Evolutionary conservation across 2,888 invertebrate species (phyloP), one percentile per base, ranked within the genome.

Genomic region (Chymomyza fuscimana): DNA sequence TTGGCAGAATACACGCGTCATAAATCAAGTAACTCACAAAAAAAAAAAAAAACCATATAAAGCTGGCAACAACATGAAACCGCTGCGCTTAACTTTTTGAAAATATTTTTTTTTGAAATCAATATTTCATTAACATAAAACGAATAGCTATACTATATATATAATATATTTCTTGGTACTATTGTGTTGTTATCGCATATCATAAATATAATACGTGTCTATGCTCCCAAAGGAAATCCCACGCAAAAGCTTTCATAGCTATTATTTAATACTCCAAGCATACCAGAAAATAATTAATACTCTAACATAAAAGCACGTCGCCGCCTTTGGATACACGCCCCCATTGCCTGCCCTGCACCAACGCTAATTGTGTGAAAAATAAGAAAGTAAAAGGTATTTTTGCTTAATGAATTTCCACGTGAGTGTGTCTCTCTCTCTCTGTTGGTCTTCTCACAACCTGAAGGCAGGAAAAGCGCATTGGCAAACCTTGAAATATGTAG

Each of bases 381-480:
- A 82, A 69, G 79, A 82, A 83, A 83, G 84, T 81, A 79, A 87
- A 80, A 76, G 77, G 78, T 68, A 82, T 78, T 86, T 86, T 80
- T 63, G 60, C 71, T 78, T 80, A 84, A 85, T 84, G 84, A 84
- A 84, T 87, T 87, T 82, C 62, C 80, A 74, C 74, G 71, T 72
- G 72, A 74, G 9, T 5, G 7, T 32, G 78, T 72, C 3, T 22
- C 22, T 1, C 2, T 22, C 2, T 22, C 22, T 22, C 12, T 50
- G n/a, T n/a, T 56, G 52, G 54, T 29, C 51, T n/a, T n/a, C 12
- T 7, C 12, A 29, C 63, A 36, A 52, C 82, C 62, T 69, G 65
- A 2, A 32, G 32, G 32, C 85, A 62, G 75, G 74, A 77, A 85
- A 78, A 78, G 71, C 82, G 86, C 65, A 58, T 19, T 59, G 56